Percentiles rank a stretch among this genome's conserved stretches.
These are phyloP conservation scores for Phylloscopus collybita DNA, from an alignment of 2,797 vertebrate species.

Conservation along the genomic window DNA sequence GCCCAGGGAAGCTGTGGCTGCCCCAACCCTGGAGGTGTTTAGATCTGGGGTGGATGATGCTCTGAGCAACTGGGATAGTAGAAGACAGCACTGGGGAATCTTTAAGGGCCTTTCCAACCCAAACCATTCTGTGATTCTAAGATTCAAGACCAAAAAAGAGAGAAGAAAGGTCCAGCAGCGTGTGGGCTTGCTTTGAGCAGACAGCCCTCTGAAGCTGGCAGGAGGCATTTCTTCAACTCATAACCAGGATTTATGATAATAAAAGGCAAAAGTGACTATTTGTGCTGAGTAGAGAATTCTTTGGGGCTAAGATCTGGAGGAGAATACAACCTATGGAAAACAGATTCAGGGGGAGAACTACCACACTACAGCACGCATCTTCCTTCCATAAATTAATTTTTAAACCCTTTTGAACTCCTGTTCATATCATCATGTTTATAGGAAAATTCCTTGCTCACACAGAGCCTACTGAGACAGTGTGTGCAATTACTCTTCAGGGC, in stretches of 20 bases:
- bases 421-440: background rate
- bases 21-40: background rate
- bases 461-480: background rate
- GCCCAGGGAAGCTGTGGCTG: background rate
- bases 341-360: background rate
- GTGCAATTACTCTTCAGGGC: background rate
- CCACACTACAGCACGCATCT: background rate
- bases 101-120: background rate
- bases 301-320: background rate
- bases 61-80: background rate
- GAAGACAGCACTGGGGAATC: background rate
- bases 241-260: background rate
- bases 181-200: background rate
- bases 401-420: background rate
- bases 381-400: background rate
- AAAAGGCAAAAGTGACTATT: background rate
- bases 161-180: background rate
- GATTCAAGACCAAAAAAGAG: background rate
- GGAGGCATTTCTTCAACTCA: background rate
- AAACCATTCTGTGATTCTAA: background rate
- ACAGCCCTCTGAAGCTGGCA: slow-evolving; percentile 14
- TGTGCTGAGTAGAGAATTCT: background rate
- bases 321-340: background rate
- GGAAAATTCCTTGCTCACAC: background rate
- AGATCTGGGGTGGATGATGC: background rate